A percentile compares a stretch with the other conserved stretches of the same genome.
Conservation (phyloP, 2,113 vertebrate genomes). For the Albula goreensis region DNA sequence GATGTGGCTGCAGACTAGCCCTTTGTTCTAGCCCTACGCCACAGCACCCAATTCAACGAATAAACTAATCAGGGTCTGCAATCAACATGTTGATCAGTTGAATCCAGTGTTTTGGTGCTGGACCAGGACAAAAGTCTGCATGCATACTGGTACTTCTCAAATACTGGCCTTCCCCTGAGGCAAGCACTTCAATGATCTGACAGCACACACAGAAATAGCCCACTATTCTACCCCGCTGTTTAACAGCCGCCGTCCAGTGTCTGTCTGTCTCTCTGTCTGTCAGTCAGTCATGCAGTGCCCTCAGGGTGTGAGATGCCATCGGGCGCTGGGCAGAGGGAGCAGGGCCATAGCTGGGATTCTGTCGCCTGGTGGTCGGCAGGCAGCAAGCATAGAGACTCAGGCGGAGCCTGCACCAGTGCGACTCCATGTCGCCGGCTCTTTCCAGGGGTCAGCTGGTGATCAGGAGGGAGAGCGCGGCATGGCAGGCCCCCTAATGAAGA, state of each 20-base stretch:
- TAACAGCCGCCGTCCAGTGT: neutral
- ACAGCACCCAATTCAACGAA: too few species aligned
- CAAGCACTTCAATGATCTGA: neutral
- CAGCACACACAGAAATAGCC: neutral
- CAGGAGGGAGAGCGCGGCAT: constrained; percentile 28
- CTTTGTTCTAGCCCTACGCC: too few species aligned
- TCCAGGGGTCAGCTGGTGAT: constrained; percentile 31
- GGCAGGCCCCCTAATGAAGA: constrained; percentile 39
- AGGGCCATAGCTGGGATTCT: constrained; percentile 30
- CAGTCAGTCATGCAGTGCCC: neutral
- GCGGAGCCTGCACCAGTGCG: constrained; percentile 7
- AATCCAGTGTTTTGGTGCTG: too few species aligned
- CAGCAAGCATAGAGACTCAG: neutral
- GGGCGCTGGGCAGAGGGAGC: neutral
- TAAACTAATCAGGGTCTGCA: too few species aligned
- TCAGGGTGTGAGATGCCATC: neutral
- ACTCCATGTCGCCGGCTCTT: neutral
- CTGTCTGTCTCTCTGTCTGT: neutral
- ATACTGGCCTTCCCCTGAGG: too few species aligned
- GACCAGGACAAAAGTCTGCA: too few species aligned
- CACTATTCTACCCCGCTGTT: neutral
- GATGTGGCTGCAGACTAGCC: too few species aligned
- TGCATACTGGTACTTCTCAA: too few species aligned
- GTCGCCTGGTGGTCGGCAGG: constrained; percentile 10
- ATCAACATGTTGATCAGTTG: too few species aligned